Evolutionary conservation across 2,888 invertebrate species (phyloP).

Genomic region (Octodonta nipae): DNA sequence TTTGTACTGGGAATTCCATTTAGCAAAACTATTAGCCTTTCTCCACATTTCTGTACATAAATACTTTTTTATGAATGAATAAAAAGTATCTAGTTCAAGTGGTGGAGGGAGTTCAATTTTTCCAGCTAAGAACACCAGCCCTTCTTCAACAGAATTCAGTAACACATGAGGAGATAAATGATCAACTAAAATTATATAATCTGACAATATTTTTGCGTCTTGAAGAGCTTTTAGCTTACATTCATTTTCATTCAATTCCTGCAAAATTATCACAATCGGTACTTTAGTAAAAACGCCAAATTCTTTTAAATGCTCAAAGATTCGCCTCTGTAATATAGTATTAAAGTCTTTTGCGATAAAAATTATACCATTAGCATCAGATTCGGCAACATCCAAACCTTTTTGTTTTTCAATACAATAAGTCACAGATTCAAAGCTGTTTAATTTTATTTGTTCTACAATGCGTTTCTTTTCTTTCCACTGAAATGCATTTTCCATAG

Average conservation of each 20-base stretch:
- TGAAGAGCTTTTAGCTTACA: slow-evolving; percentile 16
- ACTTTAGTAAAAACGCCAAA: slow-evolving; percentile 27
- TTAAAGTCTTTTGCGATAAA: slow-evolving; percentile 28
- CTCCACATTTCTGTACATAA: slow-evolving; percentile 52
- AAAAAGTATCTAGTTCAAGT: slow-evolving; percentile 44
- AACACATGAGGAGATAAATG: slow-evolving; percentile 15
- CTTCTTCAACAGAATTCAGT: slow-evolving; percentile 20
- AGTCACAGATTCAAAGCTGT: slow-evolving; percentile 19
- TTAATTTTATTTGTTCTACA: slow-evolving; percentile 20
- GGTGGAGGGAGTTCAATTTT: slow-evolving; percentile 39
- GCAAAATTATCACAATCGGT: slow-evolving; percentile 24
- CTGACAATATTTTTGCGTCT: slow-evolving; percentile 19
- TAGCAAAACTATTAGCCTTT: slow-evolving; percentile 36
- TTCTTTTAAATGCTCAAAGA: slow-evolving; percentile 20
- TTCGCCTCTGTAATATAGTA: slow-evolving; percentile 19
- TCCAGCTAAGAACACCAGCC: slow-evolving; percentile 38
- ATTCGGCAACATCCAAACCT: slow-evolving; percentile 14
- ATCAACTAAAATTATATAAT: slow-evolving; percentile 21
- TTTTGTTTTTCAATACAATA: slow-evolving; percentile 29
- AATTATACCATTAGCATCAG: slow-evolving; percentile 27
- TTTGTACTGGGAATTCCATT: slow-evolving; percentile 34
- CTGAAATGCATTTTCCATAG: slow-evolving; percentile 18
- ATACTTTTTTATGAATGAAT: slow-evolving; percentile 42
- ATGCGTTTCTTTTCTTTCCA: slow-evolving; percentile 29
- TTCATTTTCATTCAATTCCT: slow-evolving; percentile 14